Evolutionary conservation across 2,888 invertebrate species (phyloP), one percentile per base, ranked within the genome.

Genomic region (Tachystola acroxantha): DNA sequence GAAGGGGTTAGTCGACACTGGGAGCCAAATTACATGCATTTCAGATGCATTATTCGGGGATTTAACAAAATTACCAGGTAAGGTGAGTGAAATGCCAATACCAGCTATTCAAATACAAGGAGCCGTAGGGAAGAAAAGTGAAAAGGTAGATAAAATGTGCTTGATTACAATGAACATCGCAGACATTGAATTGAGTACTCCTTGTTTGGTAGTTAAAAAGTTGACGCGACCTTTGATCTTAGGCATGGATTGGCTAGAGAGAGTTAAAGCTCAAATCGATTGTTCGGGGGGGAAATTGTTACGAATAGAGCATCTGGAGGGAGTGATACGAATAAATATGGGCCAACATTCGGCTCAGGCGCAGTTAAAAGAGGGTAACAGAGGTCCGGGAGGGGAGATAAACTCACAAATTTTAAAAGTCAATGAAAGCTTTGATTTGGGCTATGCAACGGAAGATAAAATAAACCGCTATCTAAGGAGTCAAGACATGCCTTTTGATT

Each of bases 11-110:
- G 1, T 48, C 0, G 48, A 48, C n/a, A 46, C 45, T 0, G 48
- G 43, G 0, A 46, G 48, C 33, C 41, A 48, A 19, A 34, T 46
- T 0, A 48, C 44, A 3, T 42, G 44, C 28, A 39, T 46, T 0
- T 43, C 48, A 0, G 36, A 37, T 3, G 10, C 13, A 9, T 24
- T 39, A 7, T 43, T 30, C 27, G 20, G 37, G 7, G 20, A 4
- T 3, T 2, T 32, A n/a, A 9, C 4, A 13, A 12, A 1, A 2
- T 1, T 12, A n/a, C 1, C 7, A 3, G 22, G 12, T 22, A 11
- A 22, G 24, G 1, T 42, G 1, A 32, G 39, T 0, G 2, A 19
- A 1, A 16, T 46, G n/a, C 42, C 42, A 0, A 13, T 42, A 6
- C 35, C 37, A 10, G 13, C 42, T 2, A 20, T 44, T 11, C 42